Evolutionary conservation across 2,888 invertebrate genomes (phyloP).

Genomic region (Platycheirus albimanus): DNA sequence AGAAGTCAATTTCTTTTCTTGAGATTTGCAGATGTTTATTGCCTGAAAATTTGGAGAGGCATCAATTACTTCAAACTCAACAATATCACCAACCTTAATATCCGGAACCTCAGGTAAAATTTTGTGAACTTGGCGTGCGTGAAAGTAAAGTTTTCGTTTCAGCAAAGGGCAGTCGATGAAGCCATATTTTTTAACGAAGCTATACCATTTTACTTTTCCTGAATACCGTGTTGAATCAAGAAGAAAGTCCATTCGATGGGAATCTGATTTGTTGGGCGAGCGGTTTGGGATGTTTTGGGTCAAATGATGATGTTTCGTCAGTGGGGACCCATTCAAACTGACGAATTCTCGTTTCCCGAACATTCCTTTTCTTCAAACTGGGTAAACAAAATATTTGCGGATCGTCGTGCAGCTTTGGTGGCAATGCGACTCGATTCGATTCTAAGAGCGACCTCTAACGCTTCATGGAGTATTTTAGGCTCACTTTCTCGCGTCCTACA

Average conservation of each 20-base stretch:
- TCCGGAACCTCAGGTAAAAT: too few species aligned
- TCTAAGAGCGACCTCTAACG: constrained; percentile 1
- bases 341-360: constrained; percentile 3
- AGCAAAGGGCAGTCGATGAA: too few species aligned
- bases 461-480: constrained; percentile 10
- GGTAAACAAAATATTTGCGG: constrained; percentile 4
- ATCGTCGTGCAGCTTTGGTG: not conserved
- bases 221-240: not conserved
- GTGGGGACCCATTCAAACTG: too few species aligned
- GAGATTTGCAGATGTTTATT: not conserved
- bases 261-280: not conserved
- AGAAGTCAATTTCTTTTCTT: not conserved
- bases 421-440: constrained; percentile 10
- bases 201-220: too few species aligned
- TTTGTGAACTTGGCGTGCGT: too few species aligned
- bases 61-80: not conserved
- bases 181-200: too few species aligned
- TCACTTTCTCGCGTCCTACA: constrained; percentile 16
- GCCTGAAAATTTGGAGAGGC: not conserved
- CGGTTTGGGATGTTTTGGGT: not conserved
- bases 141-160: too few species aligned
- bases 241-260: not conserved
- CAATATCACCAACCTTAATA: not conserved
- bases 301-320: not conserved
- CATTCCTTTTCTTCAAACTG: not conserved